These are phyloP conservation scores for Phragmatobia fuliginosa DNA, from an alignment of 2,888 invertebrate genomes.

Conservation along the genomic window DNA sequence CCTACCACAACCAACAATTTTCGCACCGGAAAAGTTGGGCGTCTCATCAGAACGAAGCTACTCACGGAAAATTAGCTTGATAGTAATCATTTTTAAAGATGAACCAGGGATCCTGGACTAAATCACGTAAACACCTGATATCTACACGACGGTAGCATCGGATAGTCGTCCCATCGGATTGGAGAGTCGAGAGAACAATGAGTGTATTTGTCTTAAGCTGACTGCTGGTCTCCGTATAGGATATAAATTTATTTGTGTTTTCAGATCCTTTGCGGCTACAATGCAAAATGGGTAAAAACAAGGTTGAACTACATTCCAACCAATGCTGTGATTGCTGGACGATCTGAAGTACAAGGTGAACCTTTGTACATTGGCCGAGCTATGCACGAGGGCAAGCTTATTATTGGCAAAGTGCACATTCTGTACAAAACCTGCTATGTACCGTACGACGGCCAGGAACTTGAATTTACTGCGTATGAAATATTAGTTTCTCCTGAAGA, in stretches of 20 bases:
- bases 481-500: conserved; percentile 49
- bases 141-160: too few relatives aligned
- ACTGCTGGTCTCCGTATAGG: too few relatives aligned
- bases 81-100: too few relatives aligned
- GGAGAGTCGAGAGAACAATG: too few relatives aligned
- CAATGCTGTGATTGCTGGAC: conserved; percentile 88
- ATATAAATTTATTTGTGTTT: conserved; percentile 23
- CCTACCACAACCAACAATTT: too few relatives aligned
- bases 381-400: conserved; percentile 88
- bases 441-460: conserved; percentile 78
- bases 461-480: conserved; percentile 51
- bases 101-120: too few relatives aligned
- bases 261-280: conserved; percentile 67
- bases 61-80: too few relatives aligned
- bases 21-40: too few relatives aligned
- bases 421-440: conserved; percentile 91
- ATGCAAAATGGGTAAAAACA: conserved; percentile 82
- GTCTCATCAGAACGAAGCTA: too few relatives aligned
- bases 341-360: conserved; percentile 77
- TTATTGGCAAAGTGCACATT: conserved; percentile 90
- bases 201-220: too few relatives aligned
- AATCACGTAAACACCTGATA: too few relatives aligned
- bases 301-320: conserved; percentile 87
- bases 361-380: conserved; percentile 90
- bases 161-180: too few relatives aligned